Percentiles rank a stretch among this genome's conserved stretches.
phyloP scores from a whole-genome alignment of 2,113 vertebrate genomes.

The Pseudonaja textilis region DNA sequence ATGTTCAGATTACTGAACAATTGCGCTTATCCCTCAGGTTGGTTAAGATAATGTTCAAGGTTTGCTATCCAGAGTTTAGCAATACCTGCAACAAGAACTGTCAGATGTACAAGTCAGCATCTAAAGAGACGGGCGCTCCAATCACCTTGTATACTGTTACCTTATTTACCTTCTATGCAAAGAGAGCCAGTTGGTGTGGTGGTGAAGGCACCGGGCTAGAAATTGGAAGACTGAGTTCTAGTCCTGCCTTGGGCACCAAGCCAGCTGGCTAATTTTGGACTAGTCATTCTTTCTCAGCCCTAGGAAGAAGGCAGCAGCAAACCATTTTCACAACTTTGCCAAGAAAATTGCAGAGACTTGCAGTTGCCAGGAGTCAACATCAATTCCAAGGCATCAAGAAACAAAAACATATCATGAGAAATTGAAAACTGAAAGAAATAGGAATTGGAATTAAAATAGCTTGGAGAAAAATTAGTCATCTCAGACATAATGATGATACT shows the following conservation, averaged over 20 bases:
- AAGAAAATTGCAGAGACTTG: neutral
- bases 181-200: neutral
- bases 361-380: neutral
- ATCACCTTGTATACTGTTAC: neutral
- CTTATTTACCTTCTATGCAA: neutral
- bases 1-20: neutral
- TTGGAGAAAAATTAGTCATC: neutral
- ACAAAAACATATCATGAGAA: neutral
- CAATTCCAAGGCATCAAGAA: neutral
- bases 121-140: neutral
- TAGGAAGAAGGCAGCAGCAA: neutral
- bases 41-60: neutral
- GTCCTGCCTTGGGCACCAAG: neutral
- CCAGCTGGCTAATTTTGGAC: neutral
- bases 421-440: neutral
- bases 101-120: neutral
- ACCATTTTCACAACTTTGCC: neutral
- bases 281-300: neutral
- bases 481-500: neutral
- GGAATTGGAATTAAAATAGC: neutral
- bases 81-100: neutral
- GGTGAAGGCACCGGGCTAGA: neutral
- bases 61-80: neutral
- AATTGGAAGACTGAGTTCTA: neutral
- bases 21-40: neutral